Percentiles rank a stretch among this genome's conserved stretches.
Evolutionary conservation across 2,888 invertebrate species (phyloP).

Genomic region (Cephus rjabovi): DNA sequence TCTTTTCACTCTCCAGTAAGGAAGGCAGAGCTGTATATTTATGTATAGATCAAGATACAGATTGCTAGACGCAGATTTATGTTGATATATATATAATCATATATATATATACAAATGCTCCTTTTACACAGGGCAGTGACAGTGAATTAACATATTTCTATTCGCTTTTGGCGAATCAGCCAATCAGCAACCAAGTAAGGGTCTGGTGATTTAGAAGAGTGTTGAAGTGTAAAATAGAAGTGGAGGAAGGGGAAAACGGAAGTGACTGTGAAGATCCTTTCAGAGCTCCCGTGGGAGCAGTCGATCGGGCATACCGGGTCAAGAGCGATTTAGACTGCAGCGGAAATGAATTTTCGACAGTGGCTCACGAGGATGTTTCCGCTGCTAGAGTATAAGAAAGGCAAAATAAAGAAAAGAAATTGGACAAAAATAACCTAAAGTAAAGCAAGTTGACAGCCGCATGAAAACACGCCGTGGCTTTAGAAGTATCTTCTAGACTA

Average conservation of each 20-base stretch:
- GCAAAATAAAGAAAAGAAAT: not conserved
- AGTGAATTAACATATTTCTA: not conserved
- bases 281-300: not conserved
- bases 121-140: not conserved
- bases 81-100: too few species aligned
- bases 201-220: not conserved
- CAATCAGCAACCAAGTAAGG: not conserved
- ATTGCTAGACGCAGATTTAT: too few species aligned
- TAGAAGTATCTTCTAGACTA: not conserved
- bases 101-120: too few species aligned
- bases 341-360: not conserved
- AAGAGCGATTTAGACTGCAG: not conserved
- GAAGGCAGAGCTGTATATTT: not conserved
- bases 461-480: not conserved
- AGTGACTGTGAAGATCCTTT: not conserved
- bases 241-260: not conserved
- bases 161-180: not conserved
- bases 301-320: not conserved
- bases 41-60: too few species aligned
- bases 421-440: not conserved
- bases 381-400: not conserved
- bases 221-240: not conserved
- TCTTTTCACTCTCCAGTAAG: not conserved
- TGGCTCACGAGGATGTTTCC: not conserved
- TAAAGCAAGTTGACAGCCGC: not conserved